Percentiles rank a stretch among this genome's conserved stretches.
Evolutionary conservation across 1,140 invertebrate genomes (phyloP).

Genomic region (Fopius arisanus): DNA sequence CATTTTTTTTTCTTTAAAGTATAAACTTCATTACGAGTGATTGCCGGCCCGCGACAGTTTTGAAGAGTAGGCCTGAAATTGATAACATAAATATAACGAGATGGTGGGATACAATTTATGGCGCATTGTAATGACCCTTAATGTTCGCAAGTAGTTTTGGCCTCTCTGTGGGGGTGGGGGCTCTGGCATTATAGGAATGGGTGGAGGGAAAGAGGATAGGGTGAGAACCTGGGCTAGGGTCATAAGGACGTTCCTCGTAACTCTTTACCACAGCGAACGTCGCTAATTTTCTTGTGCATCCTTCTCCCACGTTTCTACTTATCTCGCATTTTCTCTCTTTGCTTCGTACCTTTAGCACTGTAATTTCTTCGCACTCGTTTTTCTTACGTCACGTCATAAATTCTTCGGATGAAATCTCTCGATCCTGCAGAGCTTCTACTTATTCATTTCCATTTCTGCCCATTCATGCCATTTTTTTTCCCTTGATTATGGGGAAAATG

Average conservation of each 20-base stretch:
- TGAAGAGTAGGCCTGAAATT: constrained; percentile 37
- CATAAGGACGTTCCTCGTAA: constrained; percentile 22
- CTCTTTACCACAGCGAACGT: constrained; percentile 23
- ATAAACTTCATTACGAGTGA: not conserved
- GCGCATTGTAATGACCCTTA: constrained; percentile 42
- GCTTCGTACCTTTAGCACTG: not conserved
- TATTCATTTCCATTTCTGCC: not conserved
- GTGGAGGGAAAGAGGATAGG: not conserved
- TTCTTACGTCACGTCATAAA: not conserved
- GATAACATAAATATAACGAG: constrained; percentile 39
- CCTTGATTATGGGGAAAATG: not conserved
- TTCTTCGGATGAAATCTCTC: not conserved
- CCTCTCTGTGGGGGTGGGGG: not conserved
- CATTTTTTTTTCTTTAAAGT: not conserved
- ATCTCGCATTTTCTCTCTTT: not conserved
- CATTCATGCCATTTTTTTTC: not conserved
- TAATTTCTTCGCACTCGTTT: not conserved
- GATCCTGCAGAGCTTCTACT: not conserved
- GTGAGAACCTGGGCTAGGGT: too few relatives aligned
- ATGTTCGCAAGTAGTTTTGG: constrained; percentile 39
- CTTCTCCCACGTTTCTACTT: constrained; percentile 14
- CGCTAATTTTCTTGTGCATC: constrained; percentile 37
- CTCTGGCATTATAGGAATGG: not conserved
- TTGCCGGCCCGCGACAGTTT: not conserved
- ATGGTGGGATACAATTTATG: constrained; percentile 35